Conservation (phyloP, 2,888 invertebrate genomes). For the Apeira syringaria region DNA sequence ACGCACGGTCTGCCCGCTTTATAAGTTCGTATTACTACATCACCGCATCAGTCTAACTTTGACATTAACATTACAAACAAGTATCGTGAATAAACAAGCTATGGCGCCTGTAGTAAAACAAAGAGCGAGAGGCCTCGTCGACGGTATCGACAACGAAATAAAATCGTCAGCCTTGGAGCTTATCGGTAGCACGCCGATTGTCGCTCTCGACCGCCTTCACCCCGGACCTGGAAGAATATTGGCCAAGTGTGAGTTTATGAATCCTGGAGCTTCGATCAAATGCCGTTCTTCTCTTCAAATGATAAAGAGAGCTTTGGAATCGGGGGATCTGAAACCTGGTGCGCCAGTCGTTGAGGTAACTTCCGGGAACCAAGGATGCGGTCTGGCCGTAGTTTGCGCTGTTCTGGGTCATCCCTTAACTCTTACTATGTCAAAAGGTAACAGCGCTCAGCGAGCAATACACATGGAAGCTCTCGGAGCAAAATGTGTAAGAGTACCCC, state of each 20-base stretch:
- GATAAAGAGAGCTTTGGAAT: slow-evolving; percentile 56
- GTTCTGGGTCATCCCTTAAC: slow-evolving; percentile 70
- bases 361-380: slow-evolving; percentile 75
- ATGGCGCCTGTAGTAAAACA: slow-evolving; percentile 15
- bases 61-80: slow-evolving; percentile 32
- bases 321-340: slow-evolving; percentile 61
- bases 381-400: slow-evolving; percentile 73
- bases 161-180: slow-evolving; percentile 70
- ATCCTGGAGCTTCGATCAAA: slow-evolving; percentile 74
- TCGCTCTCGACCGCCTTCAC: slow-evolving; percentile 70
- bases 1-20: slow-evolving; percentile 29
- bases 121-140: slow-evolving; percentile 38
- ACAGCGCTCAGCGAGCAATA: slow-evolving; percentile 69
- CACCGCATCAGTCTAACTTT: slow-evolving; percentile 29
- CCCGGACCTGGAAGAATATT: slow-evolving; percentile 69
- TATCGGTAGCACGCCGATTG: slow-evolving; percentile 72
- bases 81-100: slow-evolving; percentile 17
- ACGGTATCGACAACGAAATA: slow-evolving; percentile 56
- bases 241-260: slow-evolving; percentile 78
- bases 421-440: slow-evolving; percentile 71
- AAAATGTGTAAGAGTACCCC: slow-evolving; percentile 65
- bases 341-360: slow-evolving; percentile 67
- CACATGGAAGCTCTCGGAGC: slow-evolving; percentile 78
- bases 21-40: slow-evolving; percentile 19
- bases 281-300: slow-evolving; percentile 69